Evolutionary conservation across 2,797 vertebrate species (phyloP).

Genomic region (Avahi laniger): DNA sequence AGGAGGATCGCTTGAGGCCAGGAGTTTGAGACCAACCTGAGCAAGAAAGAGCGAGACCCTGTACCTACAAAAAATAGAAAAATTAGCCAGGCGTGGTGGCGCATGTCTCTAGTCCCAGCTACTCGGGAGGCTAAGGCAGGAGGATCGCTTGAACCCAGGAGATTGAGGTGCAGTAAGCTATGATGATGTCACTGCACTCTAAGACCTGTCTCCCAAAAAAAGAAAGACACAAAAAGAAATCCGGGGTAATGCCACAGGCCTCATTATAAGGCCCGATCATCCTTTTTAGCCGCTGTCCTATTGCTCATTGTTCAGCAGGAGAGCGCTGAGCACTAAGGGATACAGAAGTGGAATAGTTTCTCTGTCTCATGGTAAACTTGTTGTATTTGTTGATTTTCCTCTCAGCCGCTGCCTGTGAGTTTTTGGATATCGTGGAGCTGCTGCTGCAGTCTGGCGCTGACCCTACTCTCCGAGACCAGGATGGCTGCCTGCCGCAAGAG

Average conservation of each 20-base stretch:
- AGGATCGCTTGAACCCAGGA: not conserved
- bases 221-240: not conserved
- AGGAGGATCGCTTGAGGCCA: not conserved
- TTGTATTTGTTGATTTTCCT: constrained; percentile 6
- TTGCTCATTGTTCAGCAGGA: no score
- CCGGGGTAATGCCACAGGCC: not conserved
- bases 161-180: not conserved
- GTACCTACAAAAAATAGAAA: not conserved
- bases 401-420: constrained; percentile 95
- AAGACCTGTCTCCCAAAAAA: not conserved
- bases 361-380: not conserved
- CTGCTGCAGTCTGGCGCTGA: constrained; percentile 93
- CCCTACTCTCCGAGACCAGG: constrained; percentile 93
- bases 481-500: constrained; percentile 95
- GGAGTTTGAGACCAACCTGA: not conserved
- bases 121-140: not conserved
- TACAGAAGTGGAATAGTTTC: not conserved
- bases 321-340: no score
- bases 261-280: not conserved
- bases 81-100: not conserved
- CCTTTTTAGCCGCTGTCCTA: not conserved
- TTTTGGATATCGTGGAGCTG: constrained; percentile 94
- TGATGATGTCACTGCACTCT: not conserved
- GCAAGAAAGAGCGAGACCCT: not conserved
- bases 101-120: not conserved